Base-by-base conservation (phyloP, 2,113 vertebrate genomes). In the Halcyon senegalensis region DNA sequence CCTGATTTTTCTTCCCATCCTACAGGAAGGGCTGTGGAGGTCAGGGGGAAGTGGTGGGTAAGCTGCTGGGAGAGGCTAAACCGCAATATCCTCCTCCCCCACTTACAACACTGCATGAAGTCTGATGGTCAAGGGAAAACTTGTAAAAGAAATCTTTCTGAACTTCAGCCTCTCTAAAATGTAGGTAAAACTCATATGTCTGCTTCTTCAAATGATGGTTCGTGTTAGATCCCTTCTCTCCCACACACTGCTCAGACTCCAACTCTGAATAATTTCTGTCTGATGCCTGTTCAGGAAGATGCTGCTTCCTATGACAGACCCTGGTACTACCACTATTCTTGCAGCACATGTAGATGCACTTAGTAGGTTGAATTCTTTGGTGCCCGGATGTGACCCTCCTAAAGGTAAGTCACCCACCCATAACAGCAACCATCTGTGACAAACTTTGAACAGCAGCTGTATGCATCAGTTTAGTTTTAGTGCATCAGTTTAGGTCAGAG, bases 371-470 rank as follows among this genome's bases (percentile, higher is more conserved):
- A 41, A 48, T 48, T 55, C 35, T 59, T 21, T 56, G 41, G 43
- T 50, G 35, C 9, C 23, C 23, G 43, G 74, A 33, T 58, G 12
- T 24, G 67, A 30, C 16, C n/a, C 37, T 88, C 30, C 37, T 73
- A 53, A 35, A 70, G 53, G 72, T 17, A 63, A 68, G 77, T 30
- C 50, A 72, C 64, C 15, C 33, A 55, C 50, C 64, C 60, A 11
- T 23, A 81, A 58, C 4, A 5, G 8, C 63, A 94, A 39, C 83
- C 64, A 43, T 37, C 53, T 56, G n/a, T 59, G 46, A 66, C 85
- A 93, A 79, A 59, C 93, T 85, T 78, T 89, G 89, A 92, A 80
- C 89, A 59, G 41, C 83, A 8, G 31, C 68, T 83, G 66, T 68
- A 16, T 50, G 63, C 82, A 51, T 58, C 27, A n/a, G 48, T 60